phyloP scores from a whole-genome alignment of 2,113 vertebrate genomes.

The Micromys minutus region DNA sequence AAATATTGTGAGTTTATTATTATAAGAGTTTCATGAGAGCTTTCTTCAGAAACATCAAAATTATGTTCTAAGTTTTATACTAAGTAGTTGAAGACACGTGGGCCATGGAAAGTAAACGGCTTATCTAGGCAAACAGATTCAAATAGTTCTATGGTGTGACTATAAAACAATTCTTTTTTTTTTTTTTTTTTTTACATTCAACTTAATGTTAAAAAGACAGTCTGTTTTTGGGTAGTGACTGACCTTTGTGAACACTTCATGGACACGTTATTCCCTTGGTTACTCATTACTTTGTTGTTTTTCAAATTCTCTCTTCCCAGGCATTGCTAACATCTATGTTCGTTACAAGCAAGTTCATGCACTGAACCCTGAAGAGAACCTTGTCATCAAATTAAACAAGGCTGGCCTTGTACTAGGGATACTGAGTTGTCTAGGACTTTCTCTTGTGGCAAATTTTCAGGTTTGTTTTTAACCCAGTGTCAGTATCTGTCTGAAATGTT shows the following conservation, averaged over 20 bases:
- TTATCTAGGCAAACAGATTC: not conserved
- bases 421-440: slow-evolving; percentile 93
- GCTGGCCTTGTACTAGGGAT: slow-evolving; percentile 88
- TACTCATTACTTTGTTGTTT: slow-evolving; percentile 44
- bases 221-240: not conserved
- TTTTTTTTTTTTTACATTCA: not conserved
- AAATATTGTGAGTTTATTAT: slow-evolving; percentile 35
- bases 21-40: not conserved
- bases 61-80: slow-evolving; percentile 28
- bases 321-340: slow-evolving; percentile 92
- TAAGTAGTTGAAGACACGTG: slow-evolving; percentile 35
- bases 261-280: not conserved
- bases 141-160: not conserved
- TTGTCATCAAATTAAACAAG: slow-evolving; percentile 85
- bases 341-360: slow-evolving; percentile 93
- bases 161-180: not conserved
- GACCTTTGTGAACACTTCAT: slow-evolving; percentile 53
- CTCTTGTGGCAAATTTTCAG: slow-evolving; percentile 94
- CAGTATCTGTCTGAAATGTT: slow-evolving; percentile 29
- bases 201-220: slow-evolving; percentile 41
- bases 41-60: slow-evolving; percentile 27
- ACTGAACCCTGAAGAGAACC: slow-evolving; percentile 82
- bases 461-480: slow-evolving; percentile 80
- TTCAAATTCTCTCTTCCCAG: slow-evolving; percentile 81
- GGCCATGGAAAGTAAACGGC: not conserved